phyloP scores from a whole-genome alignment of 1,140 invertebrate genomes.

The Panagrolaimus sp. region DNA sequence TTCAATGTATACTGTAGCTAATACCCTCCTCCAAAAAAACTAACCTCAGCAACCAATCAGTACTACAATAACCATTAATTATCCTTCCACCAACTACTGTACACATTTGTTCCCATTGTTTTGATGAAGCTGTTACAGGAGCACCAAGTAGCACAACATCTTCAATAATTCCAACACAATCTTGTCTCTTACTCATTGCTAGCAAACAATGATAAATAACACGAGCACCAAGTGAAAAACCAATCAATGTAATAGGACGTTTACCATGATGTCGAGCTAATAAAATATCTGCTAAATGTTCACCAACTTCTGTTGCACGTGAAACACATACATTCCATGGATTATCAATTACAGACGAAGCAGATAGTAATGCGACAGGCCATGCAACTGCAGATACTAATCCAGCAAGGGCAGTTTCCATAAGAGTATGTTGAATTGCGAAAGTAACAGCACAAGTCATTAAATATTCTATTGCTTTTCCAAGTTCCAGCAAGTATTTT shows the following conservation, averaged over 20 bases:
- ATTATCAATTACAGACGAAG: slow-evolving; percentile 69
- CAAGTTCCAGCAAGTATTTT: slow-evolving; percentile 63
- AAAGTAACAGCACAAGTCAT: slow-evolving; percentile 67
- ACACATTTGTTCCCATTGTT: slow-evolving; percentile 58
- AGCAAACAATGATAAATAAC: slow-evolving; percentile 69
- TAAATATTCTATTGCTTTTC: slow-evolving; percentile 66
- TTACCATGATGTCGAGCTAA: slow-evolving; percentile 67
- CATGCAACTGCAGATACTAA: slow-evolving; percentile 68
- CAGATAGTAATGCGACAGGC: slow-evolving; percentile 67
- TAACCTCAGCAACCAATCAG: slow-evolving; percentile 61
- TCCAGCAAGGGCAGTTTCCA: slow-evolving; percentile 64
- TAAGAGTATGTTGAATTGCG: slow-evolving; percentile 70
- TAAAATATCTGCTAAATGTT: slow-evolving; percentile 68
- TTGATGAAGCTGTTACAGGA: slow-evolving; percentile 60
- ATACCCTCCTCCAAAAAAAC: too few relatives aligned
- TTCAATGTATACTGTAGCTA: too few relatives aligned
- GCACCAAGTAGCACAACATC: slow-evolving; percentile 70
- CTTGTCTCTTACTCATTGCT: slow-evolving; percentile 59
- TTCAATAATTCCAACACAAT: slow-evolving; percentile 66
- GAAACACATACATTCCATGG: slow-evolving; percentile 71
- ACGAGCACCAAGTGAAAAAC: slow-evolving; percentile 69
- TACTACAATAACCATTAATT: slow-evolving; percentile 62
- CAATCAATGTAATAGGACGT: slow-evolving; percentile 70
- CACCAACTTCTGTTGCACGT: slow-evolving; percentile 66
- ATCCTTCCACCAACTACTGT: slow-evolving; percentile 61